phyloP scores from a whole-genome alignment of 2,797 vertebrate genomes.

The Sebastiscus tertius region DNA sequence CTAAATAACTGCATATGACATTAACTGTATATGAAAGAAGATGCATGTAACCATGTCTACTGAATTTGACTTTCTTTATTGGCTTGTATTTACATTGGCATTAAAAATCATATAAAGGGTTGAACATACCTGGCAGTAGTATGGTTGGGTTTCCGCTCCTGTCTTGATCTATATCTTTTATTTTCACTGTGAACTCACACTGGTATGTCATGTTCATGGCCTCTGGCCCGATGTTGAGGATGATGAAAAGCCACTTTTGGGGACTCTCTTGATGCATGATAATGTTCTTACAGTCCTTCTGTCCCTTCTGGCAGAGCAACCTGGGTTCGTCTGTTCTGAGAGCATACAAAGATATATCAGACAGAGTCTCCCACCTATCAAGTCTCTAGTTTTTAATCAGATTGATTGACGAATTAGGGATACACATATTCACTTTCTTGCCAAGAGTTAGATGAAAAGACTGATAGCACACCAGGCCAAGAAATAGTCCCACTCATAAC shows the following conservation, averaged over 20 bases:
- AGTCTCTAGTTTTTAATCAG: not conserved
- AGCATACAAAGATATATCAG: not conserved
- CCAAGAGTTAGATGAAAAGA: not conserved
- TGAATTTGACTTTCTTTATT: not conserved
- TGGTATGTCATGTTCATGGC: not conserved
- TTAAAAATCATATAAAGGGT: not conserved
- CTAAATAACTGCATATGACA: not conserved
- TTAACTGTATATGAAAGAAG: not conserved
- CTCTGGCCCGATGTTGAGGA: not conserved
- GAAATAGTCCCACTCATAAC: not conserved
- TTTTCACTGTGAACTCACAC: constrained; percentile 30
- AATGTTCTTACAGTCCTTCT: not conserved
- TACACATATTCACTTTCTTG: not conserved
- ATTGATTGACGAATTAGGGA: not conserved
- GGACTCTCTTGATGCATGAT: not conserved
- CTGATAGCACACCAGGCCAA: not conserved
- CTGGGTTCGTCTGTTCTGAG: not conserved
- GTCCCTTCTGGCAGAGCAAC: constrained; percentile 31
- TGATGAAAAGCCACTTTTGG: constrained; percentile 22
- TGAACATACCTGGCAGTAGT: constrained; percentile 24
- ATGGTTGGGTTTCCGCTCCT: fast-evolving
- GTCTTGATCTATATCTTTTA: fast-evolving
- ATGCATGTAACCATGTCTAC: not conserved
- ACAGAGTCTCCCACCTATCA: not conserved
- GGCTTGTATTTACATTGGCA: not conserved